Evolutionary conservation across 2,888 invertebrate genomes (phyloP).

Genomic region (Eupithecia subfuscata): DNA sequence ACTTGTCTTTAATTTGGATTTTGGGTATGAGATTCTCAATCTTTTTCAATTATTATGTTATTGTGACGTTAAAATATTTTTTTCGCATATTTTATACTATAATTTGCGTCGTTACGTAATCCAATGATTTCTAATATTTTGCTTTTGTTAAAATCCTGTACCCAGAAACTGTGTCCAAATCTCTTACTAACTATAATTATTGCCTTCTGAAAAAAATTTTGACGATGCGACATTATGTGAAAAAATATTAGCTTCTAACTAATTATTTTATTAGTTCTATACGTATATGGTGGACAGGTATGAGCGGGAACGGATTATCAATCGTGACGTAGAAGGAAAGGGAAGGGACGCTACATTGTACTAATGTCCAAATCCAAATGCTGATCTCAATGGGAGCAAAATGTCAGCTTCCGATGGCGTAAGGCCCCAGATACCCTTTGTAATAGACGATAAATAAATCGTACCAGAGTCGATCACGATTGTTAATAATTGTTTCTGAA

Average conservation of each 20-base stretch:
- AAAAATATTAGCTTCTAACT: too few species aligned
- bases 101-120: neutral
- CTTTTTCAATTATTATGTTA: conserved; percentile 9
- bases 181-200: neutral
- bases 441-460: conserved; percentile 18
- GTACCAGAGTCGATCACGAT: neutral
- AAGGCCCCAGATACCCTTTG: conserved; percentile 22
- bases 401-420: conserved; percentile 36
- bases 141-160: neutral
- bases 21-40: conserved; percentile 39
- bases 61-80: neutral
- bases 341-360: conserved; percentile 27
- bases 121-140: neutral
- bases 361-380: conserved; percentile 35
- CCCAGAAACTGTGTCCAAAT: neutral
- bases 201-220: neutral
- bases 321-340: conserved; percentile 25
- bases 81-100: neutral
- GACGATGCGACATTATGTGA: too few species aligned
- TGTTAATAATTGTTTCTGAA: neutral
- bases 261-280: neutral
- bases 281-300: neutral
- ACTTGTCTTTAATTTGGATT: conserved; percentile 35
- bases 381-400: conserved; percentile 37
- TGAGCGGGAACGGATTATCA: neutral